A percentile compares a stretch with the other conserved stretches of the same genome.
Evolutionary conservation across 2,113 vertebrate genomes (phyloP).

Genomic region (Equus quagga): DNA sequence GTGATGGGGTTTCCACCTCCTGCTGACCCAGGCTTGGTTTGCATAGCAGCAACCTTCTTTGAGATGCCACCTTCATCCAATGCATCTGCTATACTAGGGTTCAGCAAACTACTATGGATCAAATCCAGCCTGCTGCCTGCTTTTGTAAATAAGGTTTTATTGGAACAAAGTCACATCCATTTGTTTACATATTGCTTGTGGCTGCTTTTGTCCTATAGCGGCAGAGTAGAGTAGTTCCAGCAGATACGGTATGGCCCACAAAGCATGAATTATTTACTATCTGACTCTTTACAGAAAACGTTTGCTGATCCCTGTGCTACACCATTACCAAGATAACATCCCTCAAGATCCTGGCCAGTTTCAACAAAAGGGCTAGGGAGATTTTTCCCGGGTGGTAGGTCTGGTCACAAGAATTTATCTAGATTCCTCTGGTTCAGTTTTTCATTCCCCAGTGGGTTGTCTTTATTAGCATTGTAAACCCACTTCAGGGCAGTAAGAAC

Average conservation of each 20-base stretch:
- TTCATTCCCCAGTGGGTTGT: background rate
- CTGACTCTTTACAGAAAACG: background rate
- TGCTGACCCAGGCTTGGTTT: background rate
- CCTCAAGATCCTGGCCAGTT: constrained; percentile 6
- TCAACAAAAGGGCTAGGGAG: constrained; percentile 9
- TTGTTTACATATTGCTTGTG: background rate
- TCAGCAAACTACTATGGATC: background rate
- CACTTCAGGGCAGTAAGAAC: background rate
- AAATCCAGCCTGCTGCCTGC: background rate
- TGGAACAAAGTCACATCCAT: constrained; percentile 9
- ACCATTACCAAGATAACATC: background rate
- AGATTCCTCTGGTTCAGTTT: background rate
- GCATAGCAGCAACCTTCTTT: background rate
- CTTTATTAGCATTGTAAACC: background rate
- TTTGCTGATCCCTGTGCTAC: background rate
- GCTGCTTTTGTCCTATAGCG: background rate
- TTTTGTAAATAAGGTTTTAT: constrained; percentile 46
- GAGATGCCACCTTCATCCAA: background rate
- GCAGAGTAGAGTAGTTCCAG: background rate
- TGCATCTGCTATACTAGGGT: background rate
- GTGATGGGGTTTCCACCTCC: background rate
- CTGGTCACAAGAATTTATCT: background rate
- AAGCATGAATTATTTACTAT: constrained; percentile 53
- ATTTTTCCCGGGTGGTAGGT: background rate
- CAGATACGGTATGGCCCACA: background rate